Conservation (phyloP, 2,888 invertebrate species). For the Metalampra italica region DNA sequence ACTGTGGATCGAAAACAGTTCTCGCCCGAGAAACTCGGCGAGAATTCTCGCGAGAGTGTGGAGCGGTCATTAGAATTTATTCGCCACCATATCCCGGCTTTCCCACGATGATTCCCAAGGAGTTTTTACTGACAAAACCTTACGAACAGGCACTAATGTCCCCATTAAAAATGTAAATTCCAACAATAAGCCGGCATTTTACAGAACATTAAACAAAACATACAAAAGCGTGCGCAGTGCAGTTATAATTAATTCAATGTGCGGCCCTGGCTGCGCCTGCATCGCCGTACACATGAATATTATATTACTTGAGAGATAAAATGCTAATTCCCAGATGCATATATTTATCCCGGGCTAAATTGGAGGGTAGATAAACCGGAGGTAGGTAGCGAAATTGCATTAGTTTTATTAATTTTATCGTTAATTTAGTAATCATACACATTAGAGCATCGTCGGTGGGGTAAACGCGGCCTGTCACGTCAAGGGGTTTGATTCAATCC, state of each 20-base stretch:
- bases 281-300: slow-evolving; percentile 64
- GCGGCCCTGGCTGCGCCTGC: slow-evolving; percentile 41
- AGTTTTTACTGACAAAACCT: neutral
- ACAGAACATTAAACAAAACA: slow-evolving; percentile 14
- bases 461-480: too few species aligned
- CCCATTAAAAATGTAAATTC: neutral
- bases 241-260: slow-evolving; percentile 63
- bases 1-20: too few species aligned
- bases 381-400: neutral
- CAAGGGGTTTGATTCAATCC: too few species aligned
- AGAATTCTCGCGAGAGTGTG: too few species aligned
- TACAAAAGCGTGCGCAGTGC: slow-evolving; percentile 17
- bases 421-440: too few species aligned
- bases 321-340: slow-evolving; percentile 67
- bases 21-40: too few species aligned
- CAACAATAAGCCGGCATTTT: neutral
- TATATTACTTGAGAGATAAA: slow-evolving; percentile 70
- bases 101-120: neutral
- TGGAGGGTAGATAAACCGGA: slow-evolving; percentile 45
- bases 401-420: too few species aligned
- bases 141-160: neutral
- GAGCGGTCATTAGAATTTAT: too few species aligned
- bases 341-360: slow-evolving; percentile 51
- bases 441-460: too few species aligned
- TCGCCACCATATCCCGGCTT: too few species aligned